Evolutionary conservation across 2,888 invertebrate genomes (phyloP), one percentile per base, ranked within the genome.

Genomic region (Halictus ligatus): DNA sequence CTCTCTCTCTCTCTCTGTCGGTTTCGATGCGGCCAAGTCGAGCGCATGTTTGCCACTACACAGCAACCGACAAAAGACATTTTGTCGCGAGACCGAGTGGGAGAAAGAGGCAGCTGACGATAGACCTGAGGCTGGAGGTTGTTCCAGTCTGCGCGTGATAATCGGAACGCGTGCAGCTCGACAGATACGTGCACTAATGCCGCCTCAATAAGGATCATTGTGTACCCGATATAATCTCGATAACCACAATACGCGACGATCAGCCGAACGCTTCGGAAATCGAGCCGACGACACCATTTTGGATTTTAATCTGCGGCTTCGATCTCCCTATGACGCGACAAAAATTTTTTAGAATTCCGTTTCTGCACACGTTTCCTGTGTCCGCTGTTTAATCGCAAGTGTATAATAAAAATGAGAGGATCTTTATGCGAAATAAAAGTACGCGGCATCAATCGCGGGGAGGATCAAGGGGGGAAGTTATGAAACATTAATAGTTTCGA

Each of bases 51-150:
- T 80, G 88, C 85, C 81, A 79, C 77, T 35, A 29, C 75, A 78
- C 73, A 87, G n/a, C 84, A 86, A n/a, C 80, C 79, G 81, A 89
- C 89, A 89, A 89, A 89, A 89, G 89, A 88, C 84, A 89, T 88
- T 89, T 89, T 80, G 89, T 88, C 81, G 81, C 75, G 84, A 74
- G 81, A 75, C 15, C 29, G 43, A 40, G 25, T 1, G 76, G 48
- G 76, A 75, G 69, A 64, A 54, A 67, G 72, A 75, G 75, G 54
- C 64, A 46, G 54, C 58, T 21, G 77, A 29, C 29, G 69, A 29
- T 15, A 35, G 75, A 40, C 35, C 75, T 29, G 69, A 75, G 60
- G 60, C 46, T 15, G 25, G 69, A 72, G 81, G 67, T 48, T 67
- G 69, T 50, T 71, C 78, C 78, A 81, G 84, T 88, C 83, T 83